Percentiles rank a stretch among this genome's conserved stretches.
Conservation (phyloP, 2,113 vertebrate genomes). For the Vicugna pacos region DNA sequence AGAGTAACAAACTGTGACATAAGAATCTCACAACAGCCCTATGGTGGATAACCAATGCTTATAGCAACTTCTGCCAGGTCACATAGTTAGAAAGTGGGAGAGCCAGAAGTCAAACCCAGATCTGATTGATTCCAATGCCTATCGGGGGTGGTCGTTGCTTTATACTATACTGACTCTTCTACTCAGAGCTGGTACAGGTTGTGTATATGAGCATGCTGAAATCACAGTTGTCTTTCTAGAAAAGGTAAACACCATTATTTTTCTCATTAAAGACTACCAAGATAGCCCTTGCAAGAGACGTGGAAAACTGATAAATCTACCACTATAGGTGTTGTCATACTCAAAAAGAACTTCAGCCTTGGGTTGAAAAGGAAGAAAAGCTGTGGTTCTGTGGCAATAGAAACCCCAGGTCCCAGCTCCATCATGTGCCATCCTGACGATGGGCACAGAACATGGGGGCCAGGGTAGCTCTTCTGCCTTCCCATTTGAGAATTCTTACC, state of each 20-base stretch:
- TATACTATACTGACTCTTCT: neutral
- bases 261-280: slow-evolving; percentile 45
- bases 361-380: neutral
- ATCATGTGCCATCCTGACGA: neutral
- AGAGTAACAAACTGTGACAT: neutral
- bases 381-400: neutral
- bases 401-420: neutral
- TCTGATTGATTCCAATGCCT: neutral
- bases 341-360: neutral
- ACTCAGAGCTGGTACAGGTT: neutral
- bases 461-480: neutral
- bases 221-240: neutral
- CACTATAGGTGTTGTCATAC: neutral
- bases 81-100: neutral
- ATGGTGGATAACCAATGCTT: neutral
- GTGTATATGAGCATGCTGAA: neutral
- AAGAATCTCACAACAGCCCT: neutral
- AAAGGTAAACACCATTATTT: slow-evolving; percentile 10
- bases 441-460: neutral
- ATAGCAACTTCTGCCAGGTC: neutral
- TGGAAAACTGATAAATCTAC: neutral
- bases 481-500: neutral
- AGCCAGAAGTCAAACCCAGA: neutral
- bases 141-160: neutral
- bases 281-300: neutral